Evolutionary conservation across 2,888 invertebrate genomes (phyloP).

Genomic region (Morinoia aosen): DNA sequence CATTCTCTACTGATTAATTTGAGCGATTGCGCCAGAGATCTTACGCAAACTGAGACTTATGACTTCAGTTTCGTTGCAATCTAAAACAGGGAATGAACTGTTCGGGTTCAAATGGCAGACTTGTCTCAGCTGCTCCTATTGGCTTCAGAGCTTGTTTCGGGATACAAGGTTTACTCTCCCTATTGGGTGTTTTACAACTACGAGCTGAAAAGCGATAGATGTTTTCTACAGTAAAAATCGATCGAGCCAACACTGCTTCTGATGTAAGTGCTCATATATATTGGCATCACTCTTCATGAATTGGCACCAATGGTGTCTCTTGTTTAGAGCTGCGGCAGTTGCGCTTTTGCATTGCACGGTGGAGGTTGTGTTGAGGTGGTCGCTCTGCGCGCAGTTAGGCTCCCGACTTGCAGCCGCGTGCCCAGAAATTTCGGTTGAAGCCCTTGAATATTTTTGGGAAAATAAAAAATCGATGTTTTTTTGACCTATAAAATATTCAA

Average conservation of each 20-base stretch:
- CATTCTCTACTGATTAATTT: slow-evolving; percentile 7
- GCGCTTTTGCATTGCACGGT: not conserved
- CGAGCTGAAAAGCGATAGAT: not conserved
- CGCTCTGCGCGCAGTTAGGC: not conserved
- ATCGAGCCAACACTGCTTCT: not conserved
- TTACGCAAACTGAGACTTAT: not conserved
- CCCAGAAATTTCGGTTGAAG: not conserved
- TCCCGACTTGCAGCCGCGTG: not conserved
- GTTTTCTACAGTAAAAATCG: not conserved
- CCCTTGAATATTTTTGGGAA: not conserved
- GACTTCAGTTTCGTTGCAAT: slow-evolving; percentile 3
- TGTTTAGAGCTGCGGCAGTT: not conserved
- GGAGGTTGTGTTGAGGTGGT: not conserved
- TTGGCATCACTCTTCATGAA: not conserved
- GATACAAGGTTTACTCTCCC: not conserved
- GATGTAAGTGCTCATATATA: not conserved
- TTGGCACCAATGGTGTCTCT: not conserved
- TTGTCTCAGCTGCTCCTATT: not conserved
- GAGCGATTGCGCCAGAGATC: not conserved
- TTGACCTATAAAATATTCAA: not conserved
- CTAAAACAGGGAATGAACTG: not conserved
- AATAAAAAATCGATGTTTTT: not conserved
- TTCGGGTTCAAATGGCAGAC: not conserved
- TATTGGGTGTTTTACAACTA: not conserved
- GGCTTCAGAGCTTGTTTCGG: too few species aligned